Base-by-base conservation (phyloP, 2,888 invertebrate species). In the Gandaritis pyraliata region DNA sequence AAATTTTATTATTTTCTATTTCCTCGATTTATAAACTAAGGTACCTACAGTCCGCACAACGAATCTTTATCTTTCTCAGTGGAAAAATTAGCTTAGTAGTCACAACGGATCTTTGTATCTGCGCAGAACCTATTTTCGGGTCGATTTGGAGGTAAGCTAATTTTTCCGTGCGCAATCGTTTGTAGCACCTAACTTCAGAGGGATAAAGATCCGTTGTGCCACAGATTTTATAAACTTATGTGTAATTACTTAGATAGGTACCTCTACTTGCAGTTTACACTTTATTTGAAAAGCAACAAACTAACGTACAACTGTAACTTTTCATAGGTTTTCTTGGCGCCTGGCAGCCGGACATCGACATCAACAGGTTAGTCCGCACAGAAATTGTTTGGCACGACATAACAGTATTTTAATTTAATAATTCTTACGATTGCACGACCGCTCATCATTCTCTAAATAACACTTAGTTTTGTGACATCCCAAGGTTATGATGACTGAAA, bases 301-400 rank as follows among this genome's bases (percentile, higher is more conserved):
- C n/a, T n/a, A 16, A 10, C 8, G 11, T 46, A 23, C 36, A n/a
- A n/a, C 15, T 56, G 56, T 52, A 54, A 60, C 39, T 53, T 63
- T 78, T 84, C 83, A 58, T 69, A 90, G 90, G 86, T 75, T 77
- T 75, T 71, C 74, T 82, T 60, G 77, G 72, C 74, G 83, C 83
- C 67, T 81, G 80, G 68, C 80, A 83, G 61, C 72, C 82, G 73
- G 81, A 85, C 65, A 78, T 82, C 76, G 85, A 87, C 70, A 80
- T 85, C 78, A 87, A 88, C 86, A 89, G 89, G 90, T 90, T 67
- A 74, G 87, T 61, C 74, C 74, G 75, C 78, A 77, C 63, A 74
- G 8, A 59, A 71, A 60, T 45, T 66, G 43, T 75, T 80, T 80
- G 80, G 80, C 81, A 77, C 68, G 61, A 61, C 58, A 59, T 58